Evolutionary conservation across 1,140 invertebrate genomes (phyloP), one percentile per base, ranked within the genome.

Genomic region (Archivesica marissinica): DNA sequence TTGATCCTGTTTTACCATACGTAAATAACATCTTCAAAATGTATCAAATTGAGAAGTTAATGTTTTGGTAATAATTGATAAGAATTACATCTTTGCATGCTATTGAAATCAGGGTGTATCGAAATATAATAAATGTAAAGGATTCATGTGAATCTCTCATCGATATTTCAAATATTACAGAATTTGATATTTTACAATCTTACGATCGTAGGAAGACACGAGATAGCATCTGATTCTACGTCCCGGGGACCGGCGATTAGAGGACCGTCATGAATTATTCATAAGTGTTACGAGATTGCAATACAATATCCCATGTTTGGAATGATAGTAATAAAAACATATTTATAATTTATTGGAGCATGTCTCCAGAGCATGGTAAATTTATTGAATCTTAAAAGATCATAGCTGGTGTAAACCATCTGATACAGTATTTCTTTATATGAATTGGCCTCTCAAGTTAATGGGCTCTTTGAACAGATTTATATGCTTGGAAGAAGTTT

Each of bases 231-330:
- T 15, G 23, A 52, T 52, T 15, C 7, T 30, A 30, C n/a, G 54
- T 25, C 54, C 23, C 23, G 25, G n/a, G 1, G 20, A 33, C 59
- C 15, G 56, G 23, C 33, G 25, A n/a, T 64, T 35, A 64, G 59
- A 64, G 15, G 2, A 1, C 59, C 30, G 15, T 64, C 1, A 64
- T 64, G 59, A 64, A 64, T 64, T 17, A 64, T 64, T 64, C 59
- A 64, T 64, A 64, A 64, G 59, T 64, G 59, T 64, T 64, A 64
- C 59, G 20, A 64, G 59, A 64, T 64, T 64, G 59, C 59, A 64
- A 35, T 64, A 17, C 38, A 35, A 64, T 64, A 64, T 20, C 9
- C 1, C 2, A 2, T 35, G 38, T 64, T 33, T 15, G 15, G 17
- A 20, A 33, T 35, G 59, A 64, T 64, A 64, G 33, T 64, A 35